phyloP scores from a whole-genome alignment of 2,113 vertebrate genomes.

The Vombatus ursinus region DNA sequence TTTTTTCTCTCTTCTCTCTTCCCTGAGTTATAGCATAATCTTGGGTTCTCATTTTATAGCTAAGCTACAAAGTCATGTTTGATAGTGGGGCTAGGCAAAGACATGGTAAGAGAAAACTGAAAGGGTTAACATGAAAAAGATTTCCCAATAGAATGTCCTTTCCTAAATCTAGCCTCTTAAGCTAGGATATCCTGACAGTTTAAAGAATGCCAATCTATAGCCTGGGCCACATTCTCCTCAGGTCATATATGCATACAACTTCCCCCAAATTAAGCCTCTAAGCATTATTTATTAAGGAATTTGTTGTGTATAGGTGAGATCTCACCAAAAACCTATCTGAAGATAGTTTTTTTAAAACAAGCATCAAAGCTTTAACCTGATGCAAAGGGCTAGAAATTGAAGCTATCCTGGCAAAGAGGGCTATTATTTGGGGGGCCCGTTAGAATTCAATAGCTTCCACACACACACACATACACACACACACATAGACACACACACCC shows the following conservation, averaged over 20 bases:
- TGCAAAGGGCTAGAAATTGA: conserved; percentile 27
- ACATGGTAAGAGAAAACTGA: neutral
- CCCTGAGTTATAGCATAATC: neutral
- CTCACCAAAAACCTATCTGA: neutral
- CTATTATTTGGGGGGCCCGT: conserved; percentile 64
- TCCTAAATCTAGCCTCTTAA: neutral
- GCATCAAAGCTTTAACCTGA: neutral
- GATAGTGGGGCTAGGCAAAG: neutral
- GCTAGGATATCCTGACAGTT: neutral
- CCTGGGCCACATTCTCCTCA: neutral
- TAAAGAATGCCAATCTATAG: neutral
- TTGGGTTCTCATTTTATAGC: neutral
- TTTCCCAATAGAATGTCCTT: neutral
- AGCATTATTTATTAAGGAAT: conserved; percentile 25
- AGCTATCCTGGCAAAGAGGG: conserved; percentile 41
- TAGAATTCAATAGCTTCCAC: conserved; percentile 47
- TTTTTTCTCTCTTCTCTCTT: neutral
- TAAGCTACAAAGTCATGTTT: neutral
- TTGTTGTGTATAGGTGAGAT: neutral
- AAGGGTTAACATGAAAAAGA: neutral
- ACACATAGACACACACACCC: too few relatives aligned
- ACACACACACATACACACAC: neutral
- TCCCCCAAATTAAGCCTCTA: neutral
- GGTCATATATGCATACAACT: neutral
- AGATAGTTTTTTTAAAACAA: neutral